These are phyloP conservation scores for Sciaenops ocellatus DNA, from an alignment of 2,797 vertebrate genomes.

Conservation along the genomic window DNA sequence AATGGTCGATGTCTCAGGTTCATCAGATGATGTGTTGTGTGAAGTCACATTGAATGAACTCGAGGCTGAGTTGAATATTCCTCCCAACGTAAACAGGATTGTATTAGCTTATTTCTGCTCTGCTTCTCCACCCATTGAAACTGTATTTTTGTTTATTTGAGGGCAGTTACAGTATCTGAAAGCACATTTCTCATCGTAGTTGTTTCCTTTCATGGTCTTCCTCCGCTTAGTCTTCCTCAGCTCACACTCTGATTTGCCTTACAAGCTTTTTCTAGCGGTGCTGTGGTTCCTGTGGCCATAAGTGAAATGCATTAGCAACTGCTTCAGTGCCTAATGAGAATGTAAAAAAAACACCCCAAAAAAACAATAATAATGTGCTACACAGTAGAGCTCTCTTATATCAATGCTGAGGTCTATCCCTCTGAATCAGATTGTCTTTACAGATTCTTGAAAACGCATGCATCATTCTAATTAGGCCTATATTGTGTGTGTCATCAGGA, in stretches of 20 bases:
- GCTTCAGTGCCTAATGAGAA: conserved; percentile 50
- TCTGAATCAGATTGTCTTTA: conserved; percentile 7
- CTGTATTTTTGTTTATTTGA: background rate
- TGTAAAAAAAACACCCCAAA: conserved; percentile 29
- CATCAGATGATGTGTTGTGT: background rate
- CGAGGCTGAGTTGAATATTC: background rate
- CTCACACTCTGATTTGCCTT: conserved; percentile 36
- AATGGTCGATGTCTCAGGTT: background rate
- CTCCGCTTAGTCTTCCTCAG: conserved; percentile 21
- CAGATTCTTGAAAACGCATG: conserved; percentile 30
- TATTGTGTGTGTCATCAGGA: background rate
- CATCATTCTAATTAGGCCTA: background rate
- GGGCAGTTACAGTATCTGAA: background rate
- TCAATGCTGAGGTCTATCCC: background rate
- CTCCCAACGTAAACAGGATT: background rate
- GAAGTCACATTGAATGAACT: background rate
- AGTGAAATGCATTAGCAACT: conserved; percentile 67
- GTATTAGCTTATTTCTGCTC: background rate
- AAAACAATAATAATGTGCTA: conserved; percentile 25
- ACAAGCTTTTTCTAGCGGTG: conserved; percentile 29
- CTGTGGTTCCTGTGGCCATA: conserved; percentile 44
- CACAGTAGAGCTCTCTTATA: conserved; percentile 16
- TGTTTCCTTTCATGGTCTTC: background rate
- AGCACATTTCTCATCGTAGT: conserved; percentile 25
- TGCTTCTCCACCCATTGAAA: background rate